Base-by-base conservation (phyloP, 1,140 invertebrate species). In the Carcinoscorpius rotundicauda region DNA sequence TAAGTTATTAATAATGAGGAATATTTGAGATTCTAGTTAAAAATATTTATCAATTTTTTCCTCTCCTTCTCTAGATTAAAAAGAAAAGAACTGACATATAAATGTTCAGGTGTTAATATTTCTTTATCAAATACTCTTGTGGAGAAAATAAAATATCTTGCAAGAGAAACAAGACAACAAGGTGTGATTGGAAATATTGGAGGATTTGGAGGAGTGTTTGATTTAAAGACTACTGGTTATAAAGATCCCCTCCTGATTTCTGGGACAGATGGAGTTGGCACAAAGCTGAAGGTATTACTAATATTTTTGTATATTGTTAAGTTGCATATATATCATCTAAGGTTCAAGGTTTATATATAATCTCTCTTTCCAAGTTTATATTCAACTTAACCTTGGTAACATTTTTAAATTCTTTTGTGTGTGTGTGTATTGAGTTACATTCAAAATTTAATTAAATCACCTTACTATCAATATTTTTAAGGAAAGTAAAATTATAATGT, bases 191-290 rank as follows among this genome's bases (percentile, higher is more conserved):
- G 90, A 49, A 78, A 83, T 1, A 82, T 99, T 66, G 96, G 96
- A 51, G 87, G 88, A 49, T 99, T 97, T 78, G 96, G 93, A 58
- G 95, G 91, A 0, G 78, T 97, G 1, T 97, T 97, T 80, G 92
- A 97, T 72, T 72, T 81, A 58, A 83, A 82, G 75, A 78, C 78
- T 71, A 77, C 83, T 59, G 83, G 83, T 2, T 78, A 73, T 65
- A 85, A 85, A 69, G 87, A 95, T 76, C 92, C 93, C 0, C 78
- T 96, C 4, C 79, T 99, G 4, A 91, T 97, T 3, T 92, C 94
- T 68, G 93, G 92, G 4, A 93, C 95, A 4, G 95, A 98, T 79
- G 96, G 96, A 11, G 94, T 98, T 49, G 96, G 97, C 56, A 97
- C 94, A 1, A 98, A 98, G 81, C 79, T 90, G 58, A 95, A 88